phyloP scores from a whole-genome alignment of 1,140 invertebrate genomes.

The Nymphalis io region DNA sequence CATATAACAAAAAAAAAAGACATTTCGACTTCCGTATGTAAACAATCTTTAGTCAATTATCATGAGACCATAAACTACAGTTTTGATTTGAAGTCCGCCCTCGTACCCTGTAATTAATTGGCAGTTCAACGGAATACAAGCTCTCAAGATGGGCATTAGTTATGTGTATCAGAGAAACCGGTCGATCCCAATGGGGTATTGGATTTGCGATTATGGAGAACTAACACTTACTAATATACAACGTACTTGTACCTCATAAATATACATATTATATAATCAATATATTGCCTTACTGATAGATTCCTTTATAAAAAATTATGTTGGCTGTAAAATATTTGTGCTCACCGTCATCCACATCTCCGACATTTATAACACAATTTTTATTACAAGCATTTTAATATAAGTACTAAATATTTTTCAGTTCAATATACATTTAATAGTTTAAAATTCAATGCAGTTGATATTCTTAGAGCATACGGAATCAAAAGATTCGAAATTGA shows the following conservation, averaged over 20 bases:
- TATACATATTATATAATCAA: background rate
- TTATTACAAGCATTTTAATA: background rate
- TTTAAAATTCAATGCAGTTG: slow-evolving; percentile 25
- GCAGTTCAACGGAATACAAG: slow-evolving; percentile 43
- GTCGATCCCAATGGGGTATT: slow-evolving; percentile 52
- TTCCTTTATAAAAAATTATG: background rate
- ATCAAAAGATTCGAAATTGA: slow-evolving; percentile 44
- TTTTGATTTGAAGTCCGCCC: slow-evolving; percentile 14
- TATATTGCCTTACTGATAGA: background rate
- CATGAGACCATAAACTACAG: slow-evolving; percentile 10
- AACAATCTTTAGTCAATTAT: background rate
- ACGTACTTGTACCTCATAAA: slow-evolving; percentile 1
- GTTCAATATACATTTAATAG: slow-evolving; percentile 24
- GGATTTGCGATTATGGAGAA: slow-evolving; percentile 48
- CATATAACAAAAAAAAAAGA: background rate
- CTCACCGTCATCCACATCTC: background rate
- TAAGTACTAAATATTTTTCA: background rate
- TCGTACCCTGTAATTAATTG: slow-evolving; percentile 56
- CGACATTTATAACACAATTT: too few relatives aligned
- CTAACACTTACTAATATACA: slow-evolving; percentile 20
- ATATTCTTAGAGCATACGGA: slow-evolving; percentile 26
- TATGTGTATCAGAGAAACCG: slow-evolving; percentile 49
- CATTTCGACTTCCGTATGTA: background rate
- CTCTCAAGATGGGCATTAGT: slow-evolving; percentile 54
- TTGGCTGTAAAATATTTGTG: background rate